Evolutionary conservation across 2,113 vertebrate species (phyloP).

Genomic region (Mugil cephalus): DNA sequence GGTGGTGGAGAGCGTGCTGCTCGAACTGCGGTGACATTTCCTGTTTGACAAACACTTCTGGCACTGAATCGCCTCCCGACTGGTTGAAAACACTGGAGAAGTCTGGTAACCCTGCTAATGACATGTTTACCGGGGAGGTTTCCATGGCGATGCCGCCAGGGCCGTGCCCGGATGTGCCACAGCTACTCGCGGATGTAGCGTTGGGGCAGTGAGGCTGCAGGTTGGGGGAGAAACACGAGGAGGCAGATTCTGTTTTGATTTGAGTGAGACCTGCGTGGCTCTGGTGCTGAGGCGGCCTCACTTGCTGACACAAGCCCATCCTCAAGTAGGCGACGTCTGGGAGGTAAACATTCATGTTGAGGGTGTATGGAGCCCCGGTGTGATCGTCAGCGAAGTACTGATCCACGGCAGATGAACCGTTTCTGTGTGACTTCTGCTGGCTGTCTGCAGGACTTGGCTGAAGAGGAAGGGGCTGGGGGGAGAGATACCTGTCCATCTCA

Average conservation of each 20-base stretch:
- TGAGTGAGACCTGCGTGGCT: constrained; percentile 82
- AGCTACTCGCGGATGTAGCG: constrained; percentile 58
- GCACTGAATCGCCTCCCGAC: constrained; percentile 47
- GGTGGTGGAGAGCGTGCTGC: constrained; percentile 66
- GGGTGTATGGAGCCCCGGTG: constrained; percentile 90
- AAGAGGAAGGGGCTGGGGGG: constrained; percentile 87
- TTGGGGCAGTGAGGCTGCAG: constrained; percentile 88
- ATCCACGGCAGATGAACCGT: constrained; percentile 89
- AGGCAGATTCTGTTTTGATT: constrained; percentile 91
- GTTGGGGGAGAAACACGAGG: constrained; percentile 86
- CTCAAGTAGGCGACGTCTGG: constrained; percentile 93
- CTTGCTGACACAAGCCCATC: constrained; percentile 92
- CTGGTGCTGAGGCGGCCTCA: constrained; percentile 80
- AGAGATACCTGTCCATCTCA: constrained; percentile 97
- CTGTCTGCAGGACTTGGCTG: constrained; percentile 21
- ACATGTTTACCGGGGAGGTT: constrained; percentile 67
- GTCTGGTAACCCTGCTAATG: constrained; percentile 89
- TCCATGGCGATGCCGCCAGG: constrained; percentile 71
- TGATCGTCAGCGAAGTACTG: constrained; percentile 93
- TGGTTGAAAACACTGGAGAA: constrained; percentile 98
- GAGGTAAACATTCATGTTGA: constrained; percentile 98
- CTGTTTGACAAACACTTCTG: constrained; percentile 95
- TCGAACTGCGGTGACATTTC: constrained; percentile 88
- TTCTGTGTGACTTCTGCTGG: constrained; percentile 88
- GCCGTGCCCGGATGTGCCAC: constrained; percentile 60